Conservation (phyloP, 2,888 invertebrate genomes). For the Andrena praecox region DNA sequence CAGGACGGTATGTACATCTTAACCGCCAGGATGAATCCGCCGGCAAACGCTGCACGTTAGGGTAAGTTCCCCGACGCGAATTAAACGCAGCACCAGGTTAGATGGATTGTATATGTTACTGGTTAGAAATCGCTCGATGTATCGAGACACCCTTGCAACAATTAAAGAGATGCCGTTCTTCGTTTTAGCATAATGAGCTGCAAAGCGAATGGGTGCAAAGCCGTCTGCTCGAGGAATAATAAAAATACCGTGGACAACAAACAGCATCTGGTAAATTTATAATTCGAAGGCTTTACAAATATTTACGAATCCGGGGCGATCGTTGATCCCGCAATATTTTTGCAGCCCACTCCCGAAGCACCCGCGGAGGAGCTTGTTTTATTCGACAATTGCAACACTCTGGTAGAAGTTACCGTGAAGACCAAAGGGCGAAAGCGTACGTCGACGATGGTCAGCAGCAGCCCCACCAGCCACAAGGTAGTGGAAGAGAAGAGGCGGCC, state of each 20-base stretch:
- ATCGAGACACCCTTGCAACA: not conserved
- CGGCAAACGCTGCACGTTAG: slow-evolving; percentile 37
- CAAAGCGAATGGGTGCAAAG: slow-evolving; percentile 63
- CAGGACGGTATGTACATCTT: slow-evolving; percentile 21
- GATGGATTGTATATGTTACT: not conserved
- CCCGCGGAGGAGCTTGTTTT: slow-evolving; percentile 58
- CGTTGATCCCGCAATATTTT: slow-evolving; percentile 18
- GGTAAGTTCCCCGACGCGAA: slow-evolving; percentile 26
- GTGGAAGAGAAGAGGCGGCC: slow-evolving; percentile 66
- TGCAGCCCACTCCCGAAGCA: slow-evolving; percentile 43
- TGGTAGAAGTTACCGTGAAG: slow-evolving; percentile 75
- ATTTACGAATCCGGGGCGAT: not conserved
- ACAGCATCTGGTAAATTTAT: slow-evolving; percentile 62
- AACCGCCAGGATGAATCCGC: slow-evolving; percentile 29
- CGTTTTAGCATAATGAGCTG: slow-evolving; percentile 71
- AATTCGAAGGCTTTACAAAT: slow-evolving; percentile 2
- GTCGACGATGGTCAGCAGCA: slow-evolving; percentile 70
- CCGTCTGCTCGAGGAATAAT: slow-evolving; percentile 51
- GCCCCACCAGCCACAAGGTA: slow-evolving; percentile 54
- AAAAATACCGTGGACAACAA: slow-evolving; percentile 64
- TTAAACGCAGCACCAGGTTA: slow-evolving; percentile 32
- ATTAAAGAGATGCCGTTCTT: slow-evolving; percentile 19
- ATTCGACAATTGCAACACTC: slow-evolving; percentile 65
- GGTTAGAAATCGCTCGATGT: not conserved
- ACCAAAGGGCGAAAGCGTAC: slow-evolving; percentile 70